Evolutionary conservation across 2,888 invertebrate species (phyloP).

Genomic region (Eristalis arbustorum): DNA sequence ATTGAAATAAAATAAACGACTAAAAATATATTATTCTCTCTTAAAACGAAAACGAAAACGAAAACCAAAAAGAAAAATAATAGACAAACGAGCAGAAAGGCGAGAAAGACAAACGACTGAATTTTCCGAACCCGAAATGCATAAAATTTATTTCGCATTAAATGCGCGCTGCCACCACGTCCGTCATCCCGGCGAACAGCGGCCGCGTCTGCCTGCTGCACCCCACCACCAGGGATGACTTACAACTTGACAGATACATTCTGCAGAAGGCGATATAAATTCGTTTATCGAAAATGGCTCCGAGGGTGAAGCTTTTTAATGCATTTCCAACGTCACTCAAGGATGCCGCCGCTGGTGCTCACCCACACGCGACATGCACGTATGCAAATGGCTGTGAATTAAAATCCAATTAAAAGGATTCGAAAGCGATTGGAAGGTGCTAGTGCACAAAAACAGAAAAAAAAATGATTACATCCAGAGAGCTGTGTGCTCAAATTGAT

Average conservation of each 20-base stretch:
- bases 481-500: constrained; percentile 27
- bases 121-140: constrained; percentile 36
- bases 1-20: neutral
- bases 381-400: constrained; percentile 17
- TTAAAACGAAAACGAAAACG: neutral
- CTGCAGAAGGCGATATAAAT: constrained; percentile 33
- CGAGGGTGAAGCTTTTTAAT: constrained; percentile 38
- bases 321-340: constrained; percentile 51
- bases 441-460: too few species aligned
- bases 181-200: neutral
- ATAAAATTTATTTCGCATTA: constrained; percentile 58
- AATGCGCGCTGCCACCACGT: constrained; percentile 22
- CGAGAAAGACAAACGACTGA: constrained; percentile 45
- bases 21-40: neutral
- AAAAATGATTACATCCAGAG: constrained; percentile 40
- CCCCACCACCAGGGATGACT: constrained; percentile 14
- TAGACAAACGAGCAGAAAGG: constrained; percentile 48
- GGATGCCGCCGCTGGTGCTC: constrained; percentile 4
- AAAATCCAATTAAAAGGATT: constrained; percentile 55
- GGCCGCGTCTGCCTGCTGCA: neutral
- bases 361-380: neutral
- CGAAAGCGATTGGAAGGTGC: constrained; percentile 18
- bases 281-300: constrained; percentile 47
- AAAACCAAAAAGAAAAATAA: constrained; percentile 10
- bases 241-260: constrained; percentile 48